phyloP scores from a whole-genome alignment of 1,140 invertebrate species.

The Ooceraea biroi region DNA sequence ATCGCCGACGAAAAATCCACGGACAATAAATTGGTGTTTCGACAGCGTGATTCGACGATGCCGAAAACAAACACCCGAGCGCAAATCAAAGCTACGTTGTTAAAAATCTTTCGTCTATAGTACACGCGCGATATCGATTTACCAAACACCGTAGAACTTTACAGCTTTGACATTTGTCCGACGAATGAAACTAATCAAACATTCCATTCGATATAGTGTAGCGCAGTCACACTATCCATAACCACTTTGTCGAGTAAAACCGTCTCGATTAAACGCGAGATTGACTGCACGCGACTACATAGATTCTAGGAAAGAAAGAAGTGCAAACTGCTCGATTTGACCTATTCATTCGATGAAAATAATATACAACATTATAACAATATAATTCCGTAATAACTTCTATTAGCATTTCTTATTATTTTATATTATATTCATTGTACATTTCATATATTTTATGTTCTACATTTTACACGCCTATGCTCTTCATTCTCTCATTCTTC shows the following conservation, averaged over 20 bases:
- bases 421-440: too few relatives aligned
- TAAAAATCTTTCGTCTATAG: conserved; percentile 33
- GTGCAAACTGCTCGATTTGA: background rate
- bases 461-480: too few relatives aligned
- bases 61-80: conserved; percentile 40
- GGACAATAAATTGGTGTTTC: conserved; percentile 54
- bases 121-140: conserved; percentile 46
- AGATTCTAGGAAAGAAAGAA: background rate
- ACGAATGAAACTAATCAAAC: conserved; percentile 58
- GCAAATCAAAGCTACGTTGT: conserved; percentile 50
- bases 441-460: too few relatives aligned
- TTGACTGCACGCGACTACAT: background rate
- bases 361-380: too few relatives aligned
- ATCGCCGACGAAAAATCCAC: conserved; percentile 49
- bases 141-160: conserved; percentile 43
- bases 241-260: conserved; percentile 37
- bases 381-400: too few relatives aligned
- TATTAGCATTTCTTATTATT: too few relatives aligned
- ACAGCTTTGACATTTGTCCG: conserved; percentile 52
- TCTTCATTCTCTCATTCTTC: too few relatives aligned
- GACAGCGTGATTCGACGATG: conserved; percentile 52
- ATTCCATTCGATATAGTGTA: conserved; percentile 40
- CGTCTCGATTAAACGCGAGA: conserved; percentile 32
- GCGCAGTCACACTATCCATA: conserved; percentile 31
- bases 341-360: background rate